phyloP scores from a whole-genome alignment of 2,797 vertebrate species.

The Oceanodroma leucorhoa region DNA sequence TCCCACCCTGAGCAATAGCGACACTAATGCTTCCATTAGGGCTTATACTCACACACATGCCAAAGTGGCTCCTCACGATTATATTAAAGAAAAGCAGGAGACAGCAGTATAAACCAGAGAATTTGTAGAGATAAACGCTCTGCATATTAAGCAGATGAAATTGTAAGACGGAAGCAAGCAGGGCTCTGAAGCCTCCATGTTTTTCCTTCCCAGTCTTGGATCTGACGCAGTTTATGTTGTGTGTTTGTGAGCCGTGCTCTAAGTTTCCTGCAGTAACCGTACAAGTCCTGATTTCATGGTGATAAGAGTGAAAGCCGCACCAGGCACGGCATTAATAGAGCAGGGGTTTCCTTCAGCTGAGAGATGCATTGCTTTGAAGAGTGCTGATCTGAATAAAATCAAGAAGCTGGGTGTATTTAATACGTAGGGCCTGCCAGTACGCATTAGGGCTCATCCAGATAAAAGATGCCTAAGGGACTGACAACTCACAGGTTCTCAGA shows the following conservation, averaged over 20 bases:
- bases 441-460: slow-evolving; percentile 23
- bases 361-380: background rate
- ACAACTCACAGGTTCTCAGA: slow-evolving; percentile 2
- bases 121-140: background rate
- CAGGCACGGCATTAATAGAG: background rate
- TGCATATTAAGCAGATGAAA: background rate
- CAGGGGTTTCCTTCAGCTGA: slow-evolving; percentile 29
- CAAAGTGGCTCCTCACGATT: background rate
- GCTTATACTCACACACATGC: background rate
- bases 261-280: background rate
- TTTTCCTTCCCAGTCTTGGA: background rate
- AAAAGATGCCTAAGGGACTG: slow-evolving; percentile 32
- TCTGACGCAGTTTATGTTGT: background rate
- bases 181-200: background rate
- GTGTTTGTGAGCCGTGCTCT: background rate
- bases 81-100: background rate
- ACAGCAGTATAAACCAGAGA: background rate
- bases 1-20: background rate
- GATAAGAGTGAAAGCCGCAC: background rate
- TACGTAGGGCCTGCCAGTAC: slow-evolving; percentile 41
- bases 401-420: slow-evolving; percentile 39
- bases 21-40: slow-evolving; percentile 32
- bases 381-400: slow-evolving; percentile 46
- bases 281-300: slow-evolving; percentile 2
- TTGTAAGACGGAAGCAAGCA: background rate